phyloP scores from a whole-genome alignment of 1,140 invertebrate species.

The Micrasema longulum region DNA sequence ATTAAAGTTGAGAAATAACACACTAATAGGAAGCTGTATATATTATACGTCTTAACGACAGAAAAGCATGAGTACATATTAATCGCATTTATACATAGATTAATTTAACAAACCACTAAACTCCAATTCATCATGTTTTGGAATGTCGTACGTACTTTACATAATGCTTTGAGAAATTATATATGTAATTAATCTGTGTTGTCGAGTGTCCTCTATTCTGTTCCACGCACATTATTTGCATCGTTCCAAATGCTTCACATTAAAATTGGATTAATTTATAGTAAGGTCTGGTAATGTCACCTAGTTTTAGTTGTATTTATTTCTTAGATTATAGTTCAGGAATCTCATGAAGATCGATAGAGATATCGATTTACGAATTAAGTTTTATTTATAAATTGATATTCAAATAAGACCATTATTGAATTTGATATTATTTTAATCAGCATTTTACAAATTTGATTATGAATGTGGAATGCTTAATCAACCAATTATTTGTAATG shows the following conservation, averaged over 20 bases:
- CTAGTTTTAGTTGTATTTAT: conserved; percentile 31
- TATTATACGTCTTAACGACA: conserved; percentile 4
- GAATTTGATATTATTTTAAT: neutral
- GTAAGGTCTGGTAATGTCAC: neutral
- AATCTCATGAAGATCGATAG: conserved; percentile 9
- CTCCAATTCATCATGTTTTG: neutral
- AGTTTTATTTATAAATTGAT: no score
- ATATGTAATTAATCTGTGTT: neutral
- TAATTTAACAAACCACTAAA: no score
- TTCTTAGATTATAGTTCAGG: conserved; percentile 24
- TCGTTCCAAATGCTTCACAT: neutral
- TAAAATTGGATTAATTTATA: neutral
- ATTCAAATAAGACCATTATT: no score
- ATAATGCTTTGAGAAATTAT: neutral
- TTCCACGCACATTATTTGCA: neutral
- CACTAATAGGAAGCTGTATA: conserved; percentile 30
- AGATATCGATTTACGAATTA: conserved; percentile 4
- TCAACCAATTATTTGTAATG: no score
- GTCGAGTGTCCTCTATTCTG: neutral
- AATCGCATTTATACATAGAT: neutral
- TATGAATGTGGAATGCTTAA: no score
- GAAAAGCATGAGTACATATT: conserved; percentile 9
- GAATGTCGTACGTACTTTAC: neutral
- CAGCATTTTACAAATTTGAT: neutral
- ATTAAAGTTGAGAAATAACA: conserved; percentile 22